Conservation (phyloP, 1,140 invertebrate genomes). For the Ostrea edulis region DNA sequence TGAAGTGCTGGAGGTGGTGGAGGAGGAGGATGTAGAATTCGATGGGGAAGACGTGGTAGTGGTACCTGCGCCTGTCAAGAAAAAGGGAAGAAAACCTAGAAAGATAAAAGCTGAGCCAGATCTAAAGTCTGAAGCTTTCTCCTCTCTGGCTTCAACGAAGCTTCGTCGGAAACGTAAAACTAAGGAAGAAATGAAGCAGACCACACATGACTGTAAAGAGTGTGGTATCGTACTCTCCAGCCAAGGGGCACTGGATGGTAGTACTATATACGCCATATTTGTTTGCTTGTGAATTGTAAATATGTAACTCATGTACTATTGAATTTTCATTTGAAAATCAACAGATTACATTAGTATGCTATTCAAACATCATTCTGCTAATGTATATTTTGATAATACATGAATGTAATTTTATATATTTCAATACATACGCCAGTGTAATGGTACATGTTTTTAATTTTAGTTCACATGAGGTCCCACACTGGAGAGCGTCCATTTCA, state of each 20-base stretch:
- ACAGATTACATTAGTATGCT: background rate
- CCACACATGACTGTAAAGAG: background rate
- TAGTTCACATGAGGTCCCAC: conserved; percentile 55
- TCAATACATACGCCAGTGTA: background rate
- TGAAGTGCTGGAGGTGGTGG: background rate
- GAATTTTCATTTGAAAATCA: background rate
- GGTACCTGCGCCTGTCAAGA: background rate
- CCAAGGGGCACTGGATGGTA: conserved; percentile 1
- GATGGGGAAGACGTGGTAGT: background rate
- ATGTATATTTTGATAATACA: background rate
- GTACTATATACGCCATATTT: background rate
- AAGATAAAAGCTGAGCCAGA: background rate
- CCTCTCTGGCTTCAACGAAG: background rate
- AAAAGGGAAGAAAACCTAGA: background rate
- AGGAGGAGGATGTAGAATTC: background rate
- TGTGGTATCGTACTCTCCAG: background rate
- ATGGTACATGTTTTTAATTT: background rate
- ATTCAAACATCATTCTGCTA: background rate
- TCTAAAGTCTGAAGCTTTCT: background rate
- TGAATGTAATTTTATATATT: background rate
- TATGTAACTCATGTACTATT: background rate
- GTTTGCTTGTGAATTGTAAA: too few species aligned
- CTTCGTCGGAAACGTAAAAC: background rate
- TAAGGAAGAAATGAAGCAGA: background rate
- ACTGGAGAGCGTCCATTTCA: conserved; percentile 58